Percentiles rank a stretch among this genome's conserved stretches.
Evolutionary conservation across 2,113 vertebrate genomes (phyloP).

Genomic region (Fregetta grallaria): DNA sequence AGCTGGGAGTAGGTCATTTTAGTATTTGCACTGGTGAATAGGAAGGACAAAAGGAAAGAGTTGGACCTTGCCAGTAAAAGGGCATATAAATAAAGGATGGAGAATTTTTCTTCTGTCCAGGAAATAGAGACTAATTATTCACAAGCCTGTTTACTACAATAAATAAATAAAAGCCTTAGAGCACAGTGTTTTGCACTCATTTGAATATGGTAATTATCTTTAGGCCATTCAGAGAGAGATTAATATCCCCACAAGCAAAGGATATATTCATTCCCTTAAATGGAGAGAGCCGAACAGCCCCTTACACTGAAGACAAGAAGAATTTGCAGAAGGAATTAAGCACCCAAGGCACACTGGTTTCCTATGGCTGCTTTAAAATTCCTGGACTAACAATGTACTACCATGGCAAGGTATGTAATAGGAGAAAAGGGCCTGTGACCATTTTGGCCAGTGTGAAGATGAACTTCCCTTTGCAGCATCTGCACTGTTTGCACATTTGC

Average conservation of each 20-base stretch:
- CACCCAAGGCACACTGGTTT: neutral
- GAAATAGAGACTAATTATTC: neutral
- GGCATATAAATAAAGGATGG: neutral
- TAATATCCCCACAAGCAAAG: neutral
- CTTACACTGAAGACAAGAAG: neutral
- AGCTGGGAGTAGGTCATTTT: neutral
- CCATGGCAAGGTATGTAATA: neutral
- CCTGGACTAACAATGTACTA: neutral
- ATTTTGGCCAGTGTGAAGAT: neutral
- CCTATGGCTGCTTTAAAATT: neutral
- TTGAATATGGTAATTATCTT: neutral
- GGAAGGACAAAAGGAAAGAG: constrained; percentile 7
- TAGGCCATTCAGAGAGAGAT: neutral
- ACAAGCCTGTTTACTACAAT: neutral
- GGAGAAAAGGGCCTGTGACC: neutral
- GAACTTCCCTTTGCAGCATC: neutral
- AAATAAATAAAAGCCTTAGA: neutral
- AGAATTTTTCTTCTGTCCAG: neutral
- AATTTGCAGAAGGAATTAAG: neutral
- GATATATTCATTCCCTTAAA: neutral
- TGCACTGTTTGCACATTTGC: neutral
- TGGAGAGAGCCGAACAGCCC: neutral
- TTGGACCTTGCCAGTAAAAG: neutral
- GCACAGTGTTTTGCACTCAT: neutral
- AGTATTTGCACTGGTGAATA: neutral